Evolutionary conservation across 1,140 invertebrate genomes (phyloP).

Genomic region (Drosophila sulfurigaster): DNA sequence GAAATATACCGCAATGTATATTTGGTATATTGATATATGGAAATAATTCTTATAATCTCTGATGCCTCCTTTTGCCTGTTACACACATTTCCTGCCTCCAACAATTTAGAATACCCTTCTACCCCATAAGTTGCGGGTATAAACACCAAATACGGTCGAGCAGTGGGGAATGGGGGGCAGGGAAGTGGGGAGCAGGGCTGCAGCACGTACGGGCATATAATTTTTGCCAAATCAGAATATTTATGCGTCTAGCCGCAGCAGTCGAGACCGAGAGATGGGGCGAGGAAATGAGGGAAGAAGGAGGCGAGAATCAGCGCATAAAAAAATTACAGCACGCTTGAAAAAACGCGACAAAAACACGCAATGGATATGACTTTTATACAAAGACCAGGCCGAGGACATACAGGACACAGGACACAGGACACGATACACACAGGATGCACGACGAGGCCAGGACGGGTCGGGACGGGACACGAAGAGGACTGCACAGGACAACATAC

Average conservation of each 20-base stretch:
- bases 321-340: slow-evolving; percentile 79
- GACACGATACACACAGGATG: slow-evolving; percentile 1
- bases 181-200: slow-evolving; percentile 17
- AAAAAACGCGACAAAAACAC: slow-evolving; percentile 82
- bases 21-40: no score
- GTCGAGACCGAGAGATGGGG: slow-evolving; percentile 5
- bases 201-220: slow-evolving; percentile 81
- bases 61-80: no score
- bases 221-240: slow-evolving; percentile 84
- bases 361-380: slow-evolving; percentile 82
- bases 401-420: slow-evolving; percentile 23
- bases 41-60: no score
- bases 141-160: no score
- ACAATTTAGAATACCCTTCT: no score
- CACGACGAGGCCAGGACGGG: neutral
- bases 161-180: neutral
- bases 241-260: slow-evolving; percentile 80
- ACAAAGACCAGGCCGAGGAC: slow-evolving; percentile 56
- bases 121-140: no score
- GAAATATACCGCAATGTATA: no score
- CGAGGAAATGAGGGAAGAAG: neutral
- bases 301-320: slow-evolving; percentile 52
- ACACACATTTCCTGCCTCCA: no score
- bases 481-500: no score
- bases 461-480: slow-evolving; percentile 1